Evolutionary conservation across 1,140 invertebrate species (phyloP), one percentile per base, ranked within the genome.

Genomic region (Bicyclus anynana): DNA sequence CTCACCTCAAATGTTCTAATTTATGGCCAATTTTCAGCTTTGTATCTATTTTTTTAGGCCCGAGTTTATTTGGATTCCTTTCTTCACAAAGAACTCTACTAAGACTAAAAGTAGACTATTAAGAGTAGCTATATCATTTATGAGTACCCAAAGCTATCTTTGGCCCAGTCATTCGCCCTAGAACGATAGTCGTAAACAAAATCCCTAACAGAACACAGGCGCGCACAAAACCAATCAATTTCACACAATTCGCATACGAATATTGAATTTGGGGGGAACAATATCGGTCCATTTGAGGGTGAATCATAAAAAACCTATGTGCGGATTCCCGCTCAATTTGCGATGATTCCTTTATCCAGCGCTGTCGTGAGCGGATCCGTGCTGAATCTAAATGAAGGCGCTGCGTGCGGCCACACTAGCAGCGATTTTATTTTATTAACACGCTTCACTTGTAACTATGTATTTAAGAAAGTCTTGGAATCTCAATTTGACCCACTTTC

Each of bases 341-440:
- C 69, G 69, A 72, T 74, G 74, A 83, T 83, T 77, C 74, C 77
- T 77, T 74, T 77, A 80, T 79, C 71, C 70, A 44, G 60, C 54
- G 46, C 67, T 58, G 54, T 59, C 50, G 42, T 49, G 56, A 21
- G 54, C 59, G 55, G 51, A 21, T 40, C 49, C 47, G 50, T 20
- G 56, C 49, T 59, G 75, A 79, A 82, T 80, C 52, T 13, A 44
- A 72, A 80, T 77, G 62, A 74, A 67, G 26, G 51, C 23, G 26
- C 5, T 7, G 35, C 13, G 53, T 27, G 29, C 1, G 29, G 9
- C 12, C 29, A 1, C 10, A 4, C 3, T 33, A 3, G 9, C 2
- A 33, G 29, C 29, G 29, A 33, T 33, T 12, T 33, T 33, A 33
- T 12, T 1, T 10, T 12, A 33, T 26, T 44, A 38, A 27, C 26